Conservation (phyloP, 2,888 invertebrate species). For the Piscicola geometra region DNA sequence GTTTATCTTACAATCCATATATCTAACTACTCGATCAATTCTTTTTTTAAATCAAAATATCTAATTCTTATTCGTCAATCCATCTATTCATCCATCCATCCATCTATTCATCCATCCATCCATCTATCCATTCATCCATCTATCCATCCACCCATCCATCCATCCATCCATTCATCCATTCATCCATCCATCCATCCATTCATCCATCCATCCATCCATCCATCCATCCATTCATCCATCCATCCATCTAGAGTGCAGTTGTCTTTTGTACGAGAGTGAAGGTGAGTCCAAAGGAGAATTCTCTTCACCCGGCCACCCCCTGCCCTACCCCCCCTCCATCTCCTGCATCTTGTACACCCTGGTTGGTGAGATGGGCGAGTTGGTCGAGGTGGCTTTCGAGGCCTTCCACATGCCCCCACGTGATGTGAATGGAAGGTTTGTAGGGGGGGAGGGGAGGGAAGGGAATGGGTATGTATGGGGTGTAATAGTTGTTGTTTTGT, state of each 20-base stretch:
- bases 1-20: too few relatives aligned
- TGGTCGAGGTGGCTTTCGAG: conserved; percentile 74
- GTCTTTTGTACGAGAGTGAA: conserved; percentile 74
- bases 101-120: too few relatives aligned
- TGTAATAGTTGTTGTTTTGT: background rate
- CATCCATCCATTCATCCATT: too few relatives aligned
- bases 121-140: too few relatives aligned
- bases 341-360: conserved; percentile 81
- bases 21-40: too few relatives aligned
- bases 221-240: background rate
- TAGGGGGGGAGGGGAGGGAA: too few relatives aligned
- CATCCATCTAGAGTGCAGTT: conserved; percentile 69
- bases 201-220: background rate
- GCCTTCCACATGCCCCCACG: conserved; percentile 67
- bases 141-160: too few relatives aligned
- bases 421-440: background rate
- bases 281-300: conserved; percentile 76
- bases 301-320: conserved; percentile 78
- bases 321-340: conserved; percentile 68
- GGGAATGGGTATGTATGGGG: background rate
- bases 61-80: too few relatives aligned
- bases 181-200: background rate
- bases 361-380: conserved; percentile 71
- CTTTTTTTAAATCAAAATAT: too few relatives aligned
- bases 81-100: too few relatives aligned